Evolutionary conservation across 2,888 invertebrate species (phyloP), one percentile per base, ranked within the genome.

Genomic region (Lepetodrilus schrolli): DNA sequence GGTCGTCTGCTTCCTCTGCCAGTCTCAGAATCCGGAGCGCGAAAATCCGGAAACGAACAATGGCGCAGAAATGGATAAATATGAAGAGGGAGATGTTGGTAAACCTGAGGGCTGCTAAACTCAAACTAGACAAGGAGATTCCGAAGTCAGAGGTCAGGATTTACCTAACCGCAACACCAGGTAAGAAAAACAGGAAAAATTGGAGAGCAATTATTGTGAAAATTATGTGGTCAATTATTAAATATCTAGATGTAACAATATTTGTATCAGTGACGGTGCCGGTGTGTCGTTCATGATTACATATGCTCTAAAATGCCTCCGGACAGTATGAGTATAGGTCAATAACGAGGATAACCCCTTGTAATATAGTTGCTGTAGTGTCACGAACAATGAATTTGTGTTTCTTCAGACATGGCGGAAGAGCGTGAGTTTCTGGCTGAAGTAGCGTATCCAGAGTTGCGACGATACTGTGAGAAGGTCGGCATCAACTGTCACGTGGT

Each of bases 371-470:
- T n/a, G n/a, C n/a, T n/a, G n/a, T n/a, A n/a, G n/a, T n/a, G n/a
- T n/a, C n/a, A n/a, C n/a, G n/a, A n/a, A n/a, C n/a, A n/a, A n/a
- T n/a, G n/a, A n/a, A n/a, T n/a, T n/a, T n/a, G n/a, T n/a, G n/a
- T 8, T 2, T 43, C 3, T 43, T 17, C 66, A 79, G 79, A 80
- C 72, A 43, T 76, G 49, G 73, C 73, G 2, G 80, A 80, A 49
- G 80, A 80, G 26, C 70, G 80, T 7, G 78, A 80, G 51, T 78
- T 80, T 66, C 70, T 80, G 26, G 75, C 77, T n/a, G 76, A 78
- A 36, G 80, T 80, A 10, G 75, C 77, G 8, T 76, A 75, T 43
- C 77, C 78, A 4, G 77, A 75, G 50, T 58, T 80, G 34, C 49
- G 68, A 21, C 70, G 72, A 34, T 69, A 74, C 47, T 78, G 78